Conservation (phyloP, 2,888 invertebrate genomes). For the Drosophila sordidula region DNA sequence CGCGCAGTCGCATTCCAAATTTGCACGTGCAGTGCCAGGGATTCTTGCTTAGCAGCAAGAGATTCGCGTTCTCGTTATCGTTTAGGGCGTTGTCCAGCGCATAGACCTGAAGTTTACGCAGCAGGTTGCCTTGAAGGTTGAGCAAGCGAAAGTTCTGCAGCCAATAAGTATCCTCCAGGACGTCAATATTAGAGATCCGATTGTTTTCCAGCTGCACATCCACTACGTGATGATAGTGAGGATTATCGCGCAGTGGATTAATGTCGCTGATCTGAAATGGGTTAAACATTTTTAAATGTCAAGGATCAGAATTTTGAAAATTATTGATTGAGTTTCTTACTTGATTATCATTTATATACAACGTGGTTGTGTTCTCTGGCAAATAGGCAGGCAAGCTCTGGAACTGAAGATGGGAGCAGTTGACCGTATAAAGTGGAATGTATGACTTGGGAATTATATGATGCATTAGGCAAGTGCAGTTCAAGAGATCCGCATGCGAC, state of each 20-base stretch:
- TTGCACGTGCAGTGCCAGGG: conserved; percentile 94
- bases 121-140: conserved; percentile 90
- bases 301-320: neutral
- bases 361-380: conserved; percentile 83
- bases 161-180: conserved; percentile 92
- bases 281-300: too few relatives aligned
- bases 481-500: conserved; percentile 79
- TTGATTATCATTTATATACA: conserved; percentile 82
- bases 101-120: conserved; percentile 92
- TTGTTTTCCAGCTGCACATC: conserved; percentile 93
- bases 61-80: conserved; percentile 89
- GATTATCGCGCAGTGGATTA: conserved; percentile 89
- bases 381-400: conserved; percentile 81
- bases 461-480: conserved; percentile 84
- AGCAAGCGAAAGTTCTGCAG: conserved; percentile 91
- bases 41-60: conserved; percentile 90
- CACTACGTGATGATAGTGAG: conserved; percentile 88
- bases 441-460: conserved; percentile 81
- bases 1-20: conserved; percentile 92
- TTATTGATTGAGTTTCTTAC: conserved; percentile 48
- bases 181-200: conserved; percentile 88
- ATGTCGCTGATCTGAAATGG: conserved; percentile 88
- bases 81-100: conserved; percentile 92
- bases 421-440: conserved; percentile 84
- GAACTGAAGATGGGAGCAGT: conserved; percentile 83